Base-by-base conservation (phyloP, 2,888 invertebrate genomes). In the Stratiomys singularior region DNA sequence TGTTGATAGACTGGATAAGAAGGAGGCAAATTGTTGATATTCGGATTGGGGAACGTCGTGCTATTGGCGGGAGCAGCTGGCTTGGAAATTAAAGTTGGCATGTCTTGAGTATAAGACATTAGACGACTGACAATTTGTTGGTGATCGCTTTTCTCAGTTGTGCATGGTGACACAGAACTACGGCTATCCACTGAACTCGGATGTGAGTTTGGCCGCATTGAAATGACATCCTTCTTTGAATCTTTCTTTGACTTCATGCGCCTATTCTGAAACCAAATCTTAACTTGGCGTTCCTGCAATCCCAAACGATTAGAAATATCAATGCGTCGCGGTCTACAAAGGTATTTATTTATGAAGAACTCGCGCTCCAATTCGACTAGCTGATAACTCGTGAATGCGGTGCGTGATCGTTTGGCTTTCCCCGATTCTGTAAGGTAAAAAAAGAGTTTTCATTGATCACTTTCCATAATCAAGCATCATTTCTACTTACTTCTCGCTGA, bases 301-400 rank as follows among this genome's bases (percentile, higher is more conserved):
- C 93, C 93, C 85, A 98, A 91, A 81, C 95, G 93, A 87, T 97
- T 96, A 5, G 97, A 96, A 85, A 98, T 97, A 88, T 97, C 97
- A 88, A 98, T 97, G 84, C 98, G 90, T 86, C 98, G 90, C 85
- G 97, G 91, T 81, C 98, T 91, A 67, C 96, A 96, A 84, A 98
- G 90, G 88, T 98, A 98, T 85, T 96, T 92, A 89, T 97, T 97
- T 89, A 93, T 96, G 87, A 97, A 96, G 87, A 98, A 98, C 89
- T 98, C 97, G 85, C 96, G 96, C 87, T 98, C 97, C 83, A 98
- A 90, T 88, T 97, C 97, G 86, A 97, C 90, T 83, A 97, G 96
- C 90, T 98, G 98, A 88, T 95, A 94, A 86, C 97, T 92, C 77
- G 97, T 97, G 89, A 97, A 98, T 27, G 97, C 97, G 76, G 98